Base-by-base conservation (phyloP, 2,888 invertebrate species). In the Dasypolia templi region DNA sequence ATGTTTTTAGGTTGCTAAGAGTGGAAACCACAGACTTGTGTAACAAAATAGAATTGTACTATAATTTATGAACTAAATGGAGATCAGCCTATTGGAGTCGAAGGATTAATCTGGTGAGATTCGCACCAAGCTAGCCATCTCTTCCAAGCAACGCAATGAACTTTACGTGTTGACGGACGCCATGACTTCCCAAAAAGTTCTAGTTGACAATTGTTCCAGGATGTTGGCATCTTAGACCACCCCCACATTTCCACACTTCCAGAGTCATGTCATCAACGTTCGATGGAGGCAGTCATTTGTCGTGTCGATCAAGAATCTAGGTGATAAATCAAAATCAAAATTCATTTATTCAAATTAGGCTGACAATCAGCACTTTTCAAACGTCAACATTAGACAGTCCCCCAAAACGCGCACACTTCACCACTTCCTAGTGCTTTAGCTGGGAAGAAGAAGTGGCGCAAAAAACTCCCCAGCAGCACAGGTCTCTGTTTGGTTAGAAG, bases 161-260 rank as follows among this genome's bases (percentile, higher is more conserved):
- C 59, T n/a, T 61, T 61, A 35, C 39, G 59, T 61, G 59, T 61
- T 39, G 35, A 39, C 9, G 59, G n/a, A 26, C 59, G 39, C n/a
- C 59, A 61, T n/a, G 59, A 61, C 39, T 61, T 61, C n/a, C 5
- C 26, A 62, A 62, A 29, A 62, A 62, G 44, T 62, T 44, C 62
- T 29, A 62, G 29, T 62, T 62, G 62, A 62, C 29, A 29, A 29
- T 19, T 44, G 29, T 62, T 62, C 62, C 44, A 62, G 29, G 26
- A 11, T 62, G 44, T 29, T 44, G 44, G 62, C 44, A 44, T 29
- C 44, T 17, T 44, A 62, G 44, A 62, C 44, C 62, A 62, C 61
- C 19, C 44, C 44, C 39, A 56, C 32, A 35, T 58, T 58, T 58
- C 35, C 35, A 58, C 35, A 58, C 58, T 35, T 58, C 58, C 14